Conservation (phyloP, 2,113 vertebrate species). For the Amia ocellicauda region DNA sequence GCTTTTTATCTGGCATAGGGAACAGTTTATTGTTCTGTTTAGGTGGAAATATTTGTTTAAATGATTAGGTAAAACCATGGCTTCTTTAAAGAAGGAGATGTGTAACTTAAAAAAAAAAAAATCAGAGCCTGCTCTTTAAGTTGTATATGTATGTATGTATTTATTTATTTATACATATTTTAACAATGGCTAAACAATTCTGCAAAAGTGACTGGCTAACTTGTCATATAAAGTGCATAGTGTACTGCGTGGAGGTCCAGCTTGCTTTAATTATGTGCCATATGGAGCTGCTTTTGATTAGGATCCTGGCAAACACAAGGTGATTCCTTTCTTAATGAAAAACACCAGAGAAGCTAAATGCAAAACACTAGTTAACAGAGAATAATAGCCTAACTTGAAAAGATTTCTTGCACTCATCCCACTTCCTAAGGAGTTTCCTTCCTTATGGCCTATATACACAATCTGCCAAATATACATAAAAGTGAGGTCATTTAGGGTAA, state of each 20-base stretch:
- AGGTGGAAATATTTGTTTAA: conserved; percentile 23
- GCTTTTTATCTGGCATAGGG: too few relatives aligned
- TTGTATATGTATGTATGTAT: too few relatives aligned
- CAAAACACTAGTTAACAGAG: conserved; percentile 69
- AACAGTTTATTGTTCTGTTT: not conserved
- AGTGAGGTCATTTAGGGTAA: conserved; percentile 40
- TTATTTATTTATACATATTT: conserved; percentile 41
- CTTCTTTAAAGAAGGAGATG: conserved; percentile 6
- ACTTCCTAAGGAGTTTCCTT: conserved; percentile 55
- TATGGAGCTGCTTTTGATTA: conserved; percentile 68
- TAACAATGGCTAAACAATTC: conserved; percentile 50
- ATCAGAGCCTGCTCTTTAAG: too few relatives aligned
- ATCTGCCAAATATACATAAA: conserved; percentile 44
- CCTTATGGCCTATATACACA: conserved; percentile 51
- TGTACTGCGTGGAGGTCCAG: conserved; percentile 73
- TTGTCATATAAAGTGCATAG: conserved; percentile 70
- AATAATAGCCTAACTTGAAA: conserved; percentile 60
- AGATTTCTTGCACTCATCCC: conserved; percentile 56
- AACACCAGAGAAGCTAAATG: conserved; percentile 64
- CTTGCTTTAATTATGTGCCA: conserved; percentile 73
- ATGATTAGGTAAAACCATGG: conserved; percentile 29
- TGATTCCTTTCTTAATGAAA: conserved; percentile 76
- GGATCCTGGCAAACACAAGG: conserved; percentile 67
- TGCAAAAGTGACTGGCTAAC: conserved; percentile 66
- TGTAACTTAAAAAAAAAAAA: conserved; percentile 8